phyloP scores from a whole-genome alignment of 2,797 vertebrate genomes.

The Dipus sagitta region DNA sequence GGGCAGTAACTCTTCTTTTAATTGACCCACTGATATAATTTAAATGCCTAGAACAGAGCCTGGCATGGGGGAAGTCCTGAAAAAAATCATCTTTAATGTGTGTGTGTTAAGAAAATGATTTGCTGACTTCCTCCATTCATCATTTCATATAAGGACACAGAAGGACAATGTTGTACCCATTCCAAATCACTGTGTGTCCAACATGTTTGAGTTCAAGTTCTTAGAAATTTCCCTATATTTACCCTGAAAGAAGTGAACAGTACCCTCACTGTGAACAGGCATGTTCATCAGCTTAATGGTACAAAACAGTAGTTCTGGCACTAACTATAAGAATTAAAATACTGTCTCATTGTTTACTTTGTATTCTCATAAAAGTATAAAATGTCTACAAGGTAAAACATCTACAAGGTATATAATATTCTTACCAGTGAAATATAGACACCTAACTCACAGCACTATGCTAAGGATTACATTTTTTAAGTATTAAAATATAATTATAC shows the following conservation, averaged over 20 bases:
- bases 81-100: background rate
- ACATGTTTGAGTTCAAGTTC: background rate
- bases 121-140: background rate
- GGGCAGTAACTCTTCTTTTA: background rate
- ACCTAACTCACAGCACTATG: background rate
- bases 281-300: background rate
- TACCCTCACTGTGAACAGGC: background rate
- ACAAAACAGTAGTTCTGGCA: background rate
- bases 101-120: background rate
- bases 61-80: background rate
- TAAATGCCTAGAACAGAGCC: conserved; percentile 2
- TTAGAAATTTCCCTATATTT: conserved; percentile 28
- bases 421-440: conserved; percentile 18
- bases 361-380: background rate
- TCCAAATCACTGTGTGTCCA: background rate
- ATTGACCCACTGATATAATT: conserved; percentile 18
- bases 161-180: background rate
- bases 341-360: conserved; percentile 20
- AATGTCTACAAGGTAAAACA: background rate
- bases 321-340: background rate
- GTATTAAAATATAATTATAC: background rate
- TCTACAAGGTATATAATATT: background rate
- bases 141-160: background rate
- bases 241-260: background rate
- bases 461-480: conserved; percentile 34